phyloP scores from a whole-genome alignment of 2,888 invertebrate genomes.

The Pandemis corylana region DNA sequence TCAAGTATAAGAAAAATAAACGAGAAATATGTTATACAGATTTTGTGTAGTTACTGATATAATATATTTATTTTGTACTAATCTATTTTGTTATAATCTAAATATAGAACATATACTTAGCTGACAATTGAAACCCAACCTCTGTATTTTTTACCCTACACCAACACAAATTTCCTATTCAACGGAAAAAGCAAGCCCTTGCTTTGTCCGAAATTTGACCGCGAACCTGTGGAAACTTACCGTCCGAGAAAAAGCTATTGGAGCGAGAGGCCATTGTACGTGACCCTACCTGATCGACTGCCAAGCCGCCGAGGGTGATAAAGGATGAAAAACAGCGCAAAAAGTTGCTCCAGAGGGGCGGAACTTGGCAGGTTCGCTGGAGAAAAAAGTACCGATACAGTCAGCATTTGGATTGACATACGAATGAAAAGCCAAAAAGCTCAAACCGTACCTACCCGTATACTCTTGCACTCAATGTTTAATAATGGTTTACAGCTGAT shows the following conservation, averaged over 20 bases:
- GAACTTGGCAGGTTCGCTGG: constrained; percentile 4
- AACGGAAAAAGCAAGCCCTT: constrained; percentile 2
- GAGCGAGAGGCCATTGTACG: constrained; percentile 2
- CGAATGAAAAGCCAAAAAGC: background rate
- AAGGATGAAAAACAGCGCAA: constrained; percentile 5
- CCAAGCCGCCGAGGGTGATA: constrained; percentile 9
- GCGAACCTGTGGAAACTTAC: constrained; percentile 13
- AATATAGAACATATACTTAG: background rate
- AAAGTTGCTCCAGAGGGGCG: background rate
- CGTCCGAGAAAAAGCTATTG: constrained; percentile 19
- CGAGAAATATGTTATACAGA: no score
- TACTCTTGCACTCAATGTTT: no score
- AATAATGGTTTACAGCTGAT: no score
- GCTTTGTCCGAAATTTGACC: background rate
- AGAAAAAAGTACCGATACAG: background rate
- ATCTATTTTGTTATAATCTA: background rate
- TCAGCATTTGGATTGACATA: background rate
- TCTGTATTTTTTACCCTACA: background rate
- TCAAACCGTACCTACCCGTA: no score
- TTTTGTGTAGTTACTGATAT: no score
- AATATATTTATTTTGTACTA: no score
- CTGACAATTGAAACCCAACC: background rate
- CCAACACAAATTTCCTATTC: background rate
- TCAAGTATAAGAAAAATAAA: no score
- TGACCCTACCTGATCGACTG: constrained; percentile 11